Percentiles rank a stretch among this genome's conserved stretches.
phyloP scores from a whole-genome alignment of 2,888 invertebrate genomes.

The Branchipolynoe longqiensis region DNA sequence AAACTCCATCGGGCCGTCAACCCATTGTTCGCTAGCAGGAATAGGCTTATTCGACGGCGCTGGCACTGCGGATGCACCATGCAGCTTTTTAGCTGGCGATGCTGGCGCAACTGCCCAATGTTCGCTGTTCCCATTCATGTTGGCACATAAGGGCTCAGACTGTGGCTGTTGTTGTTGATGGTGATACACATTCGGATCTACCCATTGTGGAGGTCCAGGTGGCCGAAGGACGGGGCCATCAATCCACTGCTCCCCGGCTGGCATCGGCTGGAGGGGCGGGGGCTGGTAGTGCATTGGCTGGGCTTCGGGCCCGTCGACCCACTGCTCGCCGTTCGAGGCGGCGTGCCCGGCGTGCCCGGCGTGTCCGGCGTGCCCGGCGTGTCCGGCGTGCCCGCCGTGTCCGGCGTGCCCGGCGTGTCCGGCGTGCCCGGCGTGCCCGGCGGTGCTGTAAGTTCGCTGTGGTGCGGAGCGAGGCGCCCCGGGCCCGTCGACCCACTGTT shows the following conservation, averaged over 20 bases:
- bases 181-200: constrained; percentile 36
- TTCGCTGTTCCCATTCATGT: background rate
- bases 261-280: constrained; percentile 35
- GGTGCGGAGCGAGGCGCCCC: constrained; percentile 84
- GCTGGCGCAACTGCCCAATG: constrained; percentile 91
- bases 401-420: too few relatives aligned
- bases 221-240: constrained; percentile 59
- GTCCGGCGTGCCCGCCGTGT: too few relatives aligned
- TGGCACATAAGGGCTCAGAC: constrained; percentile 66
- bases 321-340: constrained; percentile 59
- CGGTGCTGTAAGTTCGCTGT: too few relatives aligned
- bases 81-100: constrained; percentile 41
- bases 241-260: constrained; percentile 63
- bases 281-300: constrained; percentile 15
- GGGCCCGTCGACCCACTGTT: constrained; percentile 98
- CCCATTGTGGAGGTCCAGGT: background rate
- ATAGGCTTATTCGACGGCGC: constrained; percentile 78
- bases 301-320: constrained; percentile 63
- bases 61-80: constrained; percentile 84
- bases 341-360: too few relatives aligned
- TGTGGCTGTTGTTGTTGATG: constrained; percentile 10
- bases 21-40: constrained; percentile 83
- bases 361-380: too few relatives aligned
- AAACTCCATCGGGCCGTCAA: constrained; percentile 78
- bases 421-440: too few relatives aligned